Base-by-base conservation (phyloP, 2,797 vertebrate species). In the Psittacula echo region DNA sequence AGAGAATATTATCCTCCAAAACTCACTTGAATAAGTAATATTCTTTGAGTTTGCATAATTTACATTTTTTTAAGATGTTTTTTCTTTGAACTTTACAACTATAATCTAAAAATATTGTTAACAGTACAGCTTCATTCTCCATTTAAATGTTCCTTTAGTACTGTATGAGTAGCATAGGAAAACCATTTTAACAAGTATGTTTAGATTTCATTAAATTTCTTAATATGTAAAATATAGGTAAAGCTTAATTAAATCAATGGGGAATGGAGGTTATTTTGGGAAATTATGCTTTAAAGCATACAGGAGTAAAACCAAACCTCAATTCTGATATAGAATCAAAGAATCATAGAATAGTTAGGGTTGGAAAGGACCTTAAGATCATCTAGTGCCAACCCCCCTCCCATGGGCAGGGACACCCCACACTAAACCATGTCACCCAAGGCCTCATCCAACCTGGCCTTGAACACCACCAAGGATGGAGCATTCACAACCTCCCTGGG, bases 101-200 rank as follows among this genome's bases (percentile, higher is more conserved):
- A 5, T 41, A 85, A 44, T 30, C 20, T 54, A 85, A 82, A 74
- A 85, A 29, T 19, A 20, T 17, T 4, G 1, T 45, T 58, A 72
- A 6, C 29, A 27, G 10, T 42, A 53, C 11, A 50, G 18, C 22
- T 89, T 83, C 44, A 37, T 32, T 78, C 45, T 85, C 8, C 32
- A 19, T 72, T 92, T 88, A 79, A 79, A 86, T 79, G 79, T 90
- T 90, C 48, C 29, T 95, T 83, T 54, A 45, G 41, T 64, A 72
- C 26, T 45, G 26, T n/a, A 75, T 1, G 0, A 76, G 22, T 2
- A 81, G 29, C 26, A 72, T 56, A 78, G 11, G 32, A 88, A 85
- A 90, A 75, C 1, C 5, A 34, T 79, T 79, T 72, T 79, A 75
- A 45, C 10, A 78, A 66, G n/a, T 32, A 37, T 27, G 13, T 65